phyloP scores from a whole-genome alignment of 2,888 invertebrate genomes.

The Mythimna impura region DNA sequence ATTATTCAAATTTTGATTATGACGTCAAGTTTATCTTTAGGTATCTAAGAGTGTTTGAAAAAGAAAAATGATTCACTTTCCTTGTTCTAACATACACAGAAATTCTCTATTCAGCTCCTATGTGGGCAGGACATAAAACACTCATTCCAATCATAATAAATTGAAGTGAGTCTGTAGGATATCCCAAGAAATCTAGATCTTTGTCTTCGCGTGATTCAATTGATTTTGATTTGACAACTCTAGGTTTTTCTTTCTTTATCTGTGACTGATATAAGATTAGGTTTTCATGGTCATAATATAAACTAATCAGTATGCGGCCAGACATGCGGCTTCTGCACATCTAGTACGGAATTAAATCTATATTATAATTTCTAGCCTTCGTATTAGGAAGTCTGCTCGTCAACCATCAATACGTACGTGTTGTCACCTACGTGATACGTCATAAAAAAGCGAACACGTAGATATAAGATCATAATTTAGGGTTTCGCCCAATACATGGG shows the following conservation, averaged over 20 bases:
- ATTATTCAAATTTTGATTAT: neutral
- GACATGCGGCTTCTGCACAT: slow-evolving; percentile 12
- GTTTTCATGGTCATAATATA: slow-evolving; percentile 6
- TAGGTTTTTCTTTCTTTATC: slow-evolving; percentile 3
- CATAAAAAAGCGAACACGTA: slow-evolving; percentile 8
- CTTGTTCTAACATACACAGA: slow-evolving; percentile 3
- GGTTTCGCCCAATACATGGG: neutral
- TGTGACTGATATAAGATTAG: neutral
- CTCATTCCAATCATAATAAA: slow-evolving; percentile 33
- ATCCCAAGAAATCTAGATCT: slow-evolving; percentile 10
- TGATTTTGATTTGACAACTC: slow-evolving; percentile 1
- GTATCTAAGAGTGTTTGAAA: neutral
- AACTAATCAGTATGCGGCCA: slow-evolving; percentile 38
- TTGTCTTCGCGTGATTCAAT: slow-evolving; percentile 19
- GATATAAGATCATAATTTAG: slow-evolving; percentile 8
- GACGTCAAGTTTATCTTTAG: too few relatives aligned
- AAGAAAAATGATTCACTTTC: slow-evolving; percentile 1
- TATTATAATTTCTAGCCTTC: neutral
- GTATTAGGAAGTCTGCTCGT: neutral
- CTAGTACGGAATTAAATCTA: slow-evolving; percentile 11
- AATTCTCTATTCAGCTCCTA: neutral
- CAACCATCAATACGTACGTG: slow-evolving; percentile 12
- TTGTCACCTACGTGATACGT: slow-evolving; percentile 25
- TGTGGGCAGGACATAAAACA: neutral
- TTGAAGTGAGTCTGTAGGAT: neutral